Evolutionary conservation across 1,140 invertebrate genomes (phyloP), one percentile per base, ranked within the genome.

Genomic region (Wasmannia auropunctata): DNA sequence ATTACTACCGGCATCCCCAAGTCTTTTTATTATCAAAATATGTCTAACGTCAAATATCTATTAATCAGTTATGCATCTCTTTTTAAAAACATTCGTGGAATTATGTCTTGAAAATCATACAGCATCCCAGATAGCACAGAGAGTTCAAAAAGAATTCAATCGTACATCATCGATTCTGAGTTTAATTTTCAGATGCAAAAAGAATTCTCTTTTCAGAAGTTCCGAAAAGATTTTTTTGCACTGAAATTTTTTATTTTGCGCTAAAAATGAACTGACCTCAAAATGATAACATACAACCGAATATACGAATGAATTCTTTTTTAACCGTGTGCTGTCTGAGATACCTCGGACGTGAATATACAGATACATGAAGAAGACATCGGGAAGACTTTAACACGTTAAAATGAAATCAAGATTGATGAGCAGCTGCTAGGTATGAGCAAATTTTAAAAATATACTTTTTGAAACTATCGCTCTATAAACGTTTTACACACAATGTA

Each of bases 351-450:
- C n/a, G 74, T n/a, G 0, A 77, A 31, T 22, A 43, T 43, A 22
- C n/a, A n/a, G 14, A 10, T 46, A 51, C 31, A 79, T 11, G 69
- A 74, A 69, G 62, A 80, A 83, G 67, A 74, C 69, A 74, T 58
- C 25, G 28, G 67, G 51, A 83, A 83, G 79, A 83, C 67, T 46
- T 72, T 74, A 74, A 25, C 51, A 43, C 37, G 25, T 56, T 81
- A 43, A 70, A 60, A 2, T 72, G 16, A 34, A 79, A 79, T 69
- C 5, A 63, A 79, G 1, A 46, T 63, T 7, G 43, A 34, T n/a
- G 22, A 77, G 19, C 4, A 16, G 31, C 1, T 19, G 7, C 1
- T 54, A 51, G 10, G 11, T 51, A 22, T 11, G 19, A 54, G 3
- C 1, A 25, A 80, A 80, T 37, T 0, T 25, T 40, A 75, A 37